These are phyloP conservation scores for Ursus arctos DNA, from an alignment of 2,113 vertebrate genomes.

Conservation along the genomic window DNA sequence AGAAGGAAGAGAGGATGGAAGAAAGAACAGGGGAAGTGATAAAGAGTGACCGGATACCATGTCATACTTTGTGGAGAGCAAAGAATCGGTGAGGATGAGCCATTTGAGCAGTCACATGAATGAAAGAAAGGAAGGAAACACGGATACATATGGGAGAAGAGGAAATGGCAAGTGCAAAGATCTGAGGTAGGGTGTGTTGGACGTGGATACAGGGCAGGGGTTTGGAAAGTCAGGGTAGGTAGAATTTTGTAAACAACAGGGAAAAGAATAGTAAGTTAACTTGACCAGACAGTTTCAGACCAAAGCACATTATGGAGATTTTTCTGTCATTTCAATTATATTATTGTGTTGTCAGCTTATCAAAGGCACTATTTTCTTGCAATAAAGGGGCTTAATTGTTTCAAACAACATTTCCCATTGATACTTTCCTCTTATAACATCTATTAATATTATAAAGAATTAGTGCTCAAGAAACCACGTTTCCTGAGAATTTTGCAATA, in stretches of 20 bases:
- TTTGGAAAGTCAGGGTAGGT: not conserved
- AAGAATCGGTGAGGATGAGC: not conserved
- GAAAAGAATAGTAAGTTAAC: not conserved
- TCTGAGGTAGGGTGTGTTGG: not conserved
- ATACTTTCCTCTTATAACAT: not conserved
- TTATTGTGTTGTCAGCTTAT: not conserved
- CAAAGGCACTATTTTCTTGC: not conserved
- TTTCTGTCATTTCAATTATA: not conserved
- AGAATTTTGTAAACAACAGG: not conserved
- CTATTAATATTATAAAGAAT: not conserved
- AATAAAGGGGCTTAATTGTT: not conserved
- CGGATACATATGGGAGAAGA: not conserved
- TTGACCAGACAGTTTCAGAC: not conserved
- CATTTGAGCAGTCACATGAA: not conserved
- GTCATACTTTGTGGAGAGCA: not conserved
- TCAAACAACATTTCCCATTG: not conserved
- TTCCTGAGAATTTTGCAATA: not conserved
- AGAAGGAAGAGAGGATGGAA: not conserved
- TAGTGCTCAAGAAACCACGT: not conserved
- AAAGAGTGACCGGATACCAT: accelerated
- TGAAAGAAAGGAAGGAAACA: not conserved
- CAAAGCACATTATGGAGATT: not conserved
- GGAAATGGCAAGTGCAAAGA: not conserved
- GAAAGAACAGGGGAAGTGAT: not conserved
- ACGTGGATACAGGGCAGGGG: accelerated